phyloP scores from a whole-genome alignment of 2,797 vertebrate species.

The Phoxinus dragarum region DNA sequence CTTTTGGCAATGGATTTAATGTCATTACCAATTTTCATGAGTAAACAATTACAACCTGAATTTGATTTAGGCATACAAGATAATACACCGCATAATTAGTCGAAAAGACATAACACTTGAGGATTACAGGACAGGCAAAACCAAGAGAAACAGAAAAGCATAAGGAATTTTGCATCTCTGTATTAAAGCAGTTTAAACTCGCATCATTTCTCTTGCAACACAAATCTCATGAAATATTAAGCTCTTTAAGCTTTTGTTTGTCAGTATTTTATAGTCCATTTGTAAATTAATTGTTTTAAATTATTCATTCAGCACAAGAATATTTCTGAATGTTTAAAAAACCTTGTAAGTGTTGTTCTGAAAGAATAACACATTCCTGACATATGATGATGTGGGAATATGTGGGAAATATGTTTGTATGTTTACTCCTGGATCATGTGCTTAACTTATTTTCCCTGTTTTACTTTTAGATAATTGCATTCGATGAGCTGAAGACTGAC shows the following conservation, averaged over 20 bases:
- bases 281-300: not conserved
- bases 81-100: not conserved
- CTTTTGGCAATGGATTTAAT: not conserved
- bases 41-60: not conserved
- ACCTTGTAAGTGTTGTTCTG: not conserved
- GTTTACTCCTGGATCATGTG: not conserved
- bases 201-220: not conserved
- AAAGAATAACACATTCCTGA: not conserved
- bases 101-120: not conserved
- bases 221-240: not conserved
- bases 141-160: not conserved
- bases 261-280: not conserved
- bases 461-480: slow-evolving; percentile 92
- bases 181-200: not conserved
- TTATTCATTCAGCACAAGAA: not conserved
- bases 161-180: not conserved
- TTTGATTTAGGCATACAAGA: not conserved
- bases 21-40: not conserved
- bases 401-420: not conserved
- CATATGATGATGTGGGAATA: not conserved
- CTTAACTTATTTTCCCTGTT: not conserved
- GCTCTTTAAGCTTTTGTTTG: not conserved
- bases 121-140: not conserved
- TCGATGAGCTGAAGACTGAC: slow-evolving; percentile 99
- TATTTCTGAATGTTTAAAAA: not conserved